These are phyloP conservation scores for Pseudopodoces humilis DNA, from an alignment of 2,113 vertebrate species.

Conservation along the genomic window DNA sequence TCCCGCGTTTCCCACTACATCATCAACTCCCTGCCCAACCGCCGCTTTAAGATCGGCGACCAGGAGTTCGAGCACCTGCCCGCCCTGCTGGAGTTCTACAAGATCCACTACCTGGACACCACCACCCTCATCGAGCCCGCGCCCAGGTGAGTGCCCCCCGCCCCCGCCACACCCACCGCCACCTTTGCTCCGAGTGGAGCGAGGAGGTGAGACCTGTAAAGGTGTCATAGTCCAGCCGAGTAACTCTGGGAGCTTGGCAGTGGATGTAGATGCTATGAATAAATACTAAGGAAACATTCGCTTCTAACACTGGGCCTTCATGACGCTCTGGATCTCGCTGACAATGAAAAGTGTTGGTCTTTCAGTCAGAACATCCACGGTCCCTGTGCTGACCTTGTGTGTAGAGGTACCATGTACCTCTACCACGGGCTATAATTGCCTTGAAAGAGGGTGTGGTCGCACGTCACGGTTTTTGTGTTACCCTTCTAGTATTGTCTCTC, in stretches of 20 bases:
- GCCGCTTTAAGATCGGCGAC: conserved; percentile 97
- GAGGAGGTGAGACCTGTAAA: neutral
- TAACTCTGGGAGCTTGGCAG: neutral
- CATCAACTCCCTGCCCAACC: conserved; percentile 93
- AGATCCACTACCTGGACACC: conserved; percentile 98
- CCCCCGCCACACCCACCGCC: neutral
- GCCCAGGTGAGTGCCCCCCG: conserved; percentile 81
- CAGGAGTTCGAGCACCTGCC: conserved; percentile 95
- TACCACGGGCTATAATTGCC: neutral
- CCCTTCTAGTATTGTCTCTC: neutral
- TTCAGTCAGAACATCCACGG: rapidly evolving
- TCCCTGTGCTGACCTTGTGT: neutral
- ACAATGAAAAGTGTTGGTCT: neutral
- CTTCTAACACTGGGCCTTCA: neutral
- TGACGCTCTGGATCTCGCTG: neutral
- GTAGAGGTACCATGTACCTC: neutral
- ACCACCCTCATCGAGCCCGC: conserved; percentile 97
- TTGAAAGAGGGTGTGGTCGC: conserved; percentile 27
- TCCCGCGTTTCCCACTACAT: conserved; percentile 98
- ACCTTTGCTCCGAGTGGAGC: neutral
- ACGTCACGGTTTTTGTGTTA: conserved; percentile 5
- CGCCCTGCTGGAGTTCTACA: conserved; percentile 96
- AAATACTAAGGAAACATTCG: too few species aligned
- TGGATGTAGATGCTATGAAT: rapidly evolving
- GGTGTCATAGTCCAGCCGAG: neutral